phyloP scores from a whole-genome alignment of 2,797 vertebrate genomes.

The Podarcis siculus region DNA sequence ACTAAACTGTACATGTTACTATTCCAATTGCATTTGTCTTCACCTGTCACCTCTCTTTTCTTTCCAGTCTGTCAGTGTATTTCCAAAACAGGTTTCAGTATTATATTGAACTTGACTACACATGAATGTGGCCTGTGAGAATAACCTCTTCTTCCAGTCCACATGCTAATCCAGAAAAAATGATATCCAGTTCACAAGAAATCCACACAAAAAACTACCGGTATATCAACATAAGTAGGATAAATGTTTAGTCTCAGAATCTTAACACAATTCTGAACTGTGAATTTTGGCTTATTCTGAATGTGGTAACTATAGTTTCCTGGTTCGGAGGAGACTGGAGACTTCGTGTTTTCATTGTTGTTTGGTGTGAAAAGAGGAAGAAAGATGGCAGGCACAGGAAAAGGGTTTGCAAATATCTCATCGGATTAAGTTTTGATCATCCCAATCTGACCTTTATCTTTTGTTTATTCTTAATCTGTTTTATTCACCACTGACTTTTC shows the following conservation, averaged over 20 bases:
- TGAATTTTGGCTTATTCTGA: background rate
- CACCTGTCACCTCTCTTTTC: background rate
- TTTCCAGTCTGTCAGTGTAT: slow-evolving; percentile 16
- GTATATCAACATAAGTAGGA: background rate
- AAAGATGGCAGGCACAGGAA: background rate
- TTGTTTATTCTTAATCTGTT: background rate
- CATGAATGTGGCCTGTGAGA: background rate
- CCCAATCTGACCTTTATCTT: background rate
- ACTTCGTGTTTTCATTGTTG: background rate
- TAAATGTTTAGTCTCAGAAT: background rate
- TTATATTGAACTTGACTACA: slow-evolving; percentile 8
- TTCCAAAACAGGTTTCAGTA: background rate
- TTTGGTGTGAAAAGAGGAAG: background rate
- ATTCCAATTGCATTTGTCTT: background rate
- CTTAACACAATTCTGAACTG: background rate
- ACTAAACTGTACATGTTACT: background rate
- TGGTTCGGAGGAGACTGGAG: background rate
- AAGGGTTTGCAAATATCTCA: background rate
- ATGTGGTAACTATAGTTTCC: background rate
- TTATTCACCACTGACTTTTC: background rate
- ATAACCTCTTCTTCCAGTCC: background rate
- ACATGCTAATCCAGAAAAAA: background rate
- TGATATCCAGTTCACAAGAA: slow-evolving; percentile 31
- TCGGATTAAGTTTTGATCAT: too few species aligned
- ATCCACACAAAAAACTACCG: background rate